A percentile compares a stretch with the other conserved stretches of the same genome.
Evolutionary conservation across 2,113 vertebrate species (phyloP).

Genomic region (Hoplias malabaricus): DNA sequence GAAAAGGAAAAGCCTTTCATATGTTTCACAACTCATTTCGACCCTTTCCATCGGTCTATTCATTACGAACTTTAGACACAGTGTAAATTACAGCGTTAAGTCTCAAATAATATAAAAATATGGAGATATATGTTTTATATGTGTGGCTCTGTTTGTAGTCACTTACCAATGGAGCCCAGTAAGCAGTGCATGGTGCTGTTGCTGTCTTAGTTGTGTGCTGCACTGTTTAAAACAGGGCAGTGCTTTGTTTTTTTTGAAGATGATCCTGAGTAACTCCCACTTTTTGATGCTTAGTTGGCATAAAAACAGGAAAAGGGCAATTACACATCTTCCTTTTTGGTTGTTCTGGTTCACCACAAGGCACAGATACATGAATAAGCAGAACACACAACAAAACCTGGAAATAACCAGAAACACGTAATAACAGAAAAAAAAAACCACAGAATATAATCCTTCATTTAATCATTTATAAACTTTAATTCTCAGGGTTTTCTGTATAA

Average conservation of each 20-base stretch:
- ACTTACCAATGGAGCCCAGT: conserved; percentile 60
- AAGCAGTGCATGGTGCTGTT: conserved; percentile 50
- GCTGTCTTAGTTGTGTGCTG: background rate
- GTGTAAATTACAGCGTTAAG: no score
- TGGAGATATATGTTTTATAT: background rate
- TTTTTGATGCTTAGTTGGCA: conserved; percentile 2
- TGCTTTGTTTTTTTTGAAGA: background rate
- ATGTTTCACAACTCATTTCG: no score
- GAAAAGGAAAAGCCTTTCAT: no score
- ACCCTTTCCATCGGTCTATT: no score
- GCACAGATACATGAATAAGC: background rate
- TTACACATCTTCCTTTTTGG: background rate
- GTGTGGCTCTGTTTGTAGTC: background rate
- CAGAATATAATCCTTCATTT: background rate
- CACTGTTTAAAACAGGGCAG: background rate
- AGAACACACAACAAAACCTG: background rate
- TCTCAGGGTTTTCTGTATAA: conserved; percentile 1
- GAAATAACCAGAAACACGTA: background rate
- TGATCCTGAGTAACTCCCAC: background rate
- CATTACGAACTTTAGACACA: no score
- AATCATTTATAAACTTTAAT: conserved; percentile 28
- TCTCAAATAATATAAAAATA: no score
- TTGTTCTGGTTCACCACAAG: conserved; percentile 3
- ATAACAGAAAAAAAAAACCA: background rate
- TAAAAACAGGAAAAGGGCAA: conserved; percentile 47